Evolutionary conservation across 1,140 invertebrate genomes (phyloP).

Genomic region (Callitettix versicolor): DNA sequence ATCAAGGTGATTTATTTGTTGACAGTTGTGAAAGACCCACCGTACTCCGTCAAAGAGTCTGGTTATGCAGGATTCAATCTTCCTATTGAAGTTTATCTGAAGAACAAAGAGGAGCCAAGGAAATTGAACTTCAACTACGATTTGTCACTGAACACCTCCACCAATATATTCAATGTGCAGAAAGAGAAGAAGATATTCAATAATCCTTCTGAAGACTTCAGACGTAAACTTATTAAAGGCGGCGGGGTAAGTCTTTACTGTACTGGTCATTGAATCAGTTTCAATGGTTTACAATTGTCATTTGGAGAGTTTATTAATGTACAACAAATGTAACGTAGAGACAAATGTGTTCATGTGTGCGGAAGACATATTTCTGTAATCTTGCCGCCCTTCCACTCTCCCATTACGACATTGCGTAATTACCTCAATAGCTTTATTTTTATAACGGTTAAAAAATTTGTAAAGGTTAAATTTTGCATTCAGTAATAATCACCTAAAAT

Average conservation of each 20-base stretch:
- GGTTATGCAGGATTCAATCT: slow-evolving; percentile 90
- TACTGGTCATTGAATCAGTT: no score
- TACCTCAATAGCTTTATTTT: neutral
- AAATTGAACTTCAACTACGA: slow-evolving; percentile 79
- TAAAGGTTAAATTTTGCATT: no score
- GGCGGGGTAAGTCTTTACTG: slow-evolving; percentile 61
- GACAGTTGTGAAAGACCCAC: slow-evolving; percentile 77
- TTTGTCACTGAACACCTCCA: slow-evolving; percentile 51
- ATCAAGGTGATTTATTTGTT: slow-evolving; percentile 30
- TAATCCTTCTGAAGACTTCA: slow-evolving; percentile 82
- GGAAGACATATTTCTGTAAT: neutral
- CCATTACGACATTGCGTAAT: no score
- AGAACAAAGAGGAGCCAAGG: slow-evolving; percentile 83
- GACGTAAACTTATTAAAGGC: slow-evolving; percentile 73
- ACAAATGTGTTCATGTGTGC: neutral
- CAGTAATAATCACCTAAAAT: no score
- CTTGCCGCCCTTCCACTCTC: no score
- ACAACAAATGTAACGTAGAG: no score
- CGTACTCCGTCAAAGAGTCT: slow-evolving; percentile 82
- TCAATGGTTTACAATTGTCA: no score
- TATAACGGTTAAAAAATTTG: no score
- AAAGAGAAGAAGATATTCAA: slow-evolving; percentile 69
- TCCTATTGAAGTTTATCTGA: slow-evolving; percentile 83
- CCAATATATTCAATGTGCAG: slow-evolving; percentile 47
- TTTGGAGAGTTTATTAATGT: no score